Percentiles rank a stretch among this genome's conserved stretches.
Conservation (phyloP, 1,140 invertebrate genomes). For the Maniola jurtina region DNA sequence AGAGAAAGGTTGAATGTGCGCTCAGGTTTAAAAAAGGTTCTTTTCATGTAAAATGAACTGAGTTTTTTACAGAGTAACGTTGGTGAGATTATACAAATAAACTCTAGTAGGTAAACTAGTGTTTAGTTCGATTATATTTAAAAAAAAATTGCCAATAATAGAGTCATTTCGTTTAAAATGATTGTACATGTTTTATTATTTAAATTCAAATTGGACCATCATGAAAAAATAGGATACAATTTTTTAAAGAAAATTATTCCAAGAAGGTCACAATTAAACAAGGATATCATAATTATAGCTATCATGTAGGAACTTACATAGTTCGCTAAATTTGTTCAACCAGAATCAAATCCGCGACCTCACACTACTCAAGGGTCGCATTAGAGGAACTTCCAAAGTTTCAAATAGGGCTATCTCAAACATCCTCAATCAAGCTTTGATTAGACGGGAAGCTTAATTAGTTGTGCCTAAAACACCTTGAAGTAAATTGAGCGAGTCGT, state of each 20-base stretch:
- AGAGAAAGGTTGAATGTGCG: slow-evolving; percentile 26
- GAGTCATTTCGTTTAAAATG: not conserved
- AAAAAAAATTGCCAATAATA: no score
- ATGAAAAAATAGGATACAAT: no score
- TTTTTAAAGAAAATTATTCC: no score
- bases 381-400: not conserved
- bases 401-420: not conserved
- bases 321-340: no score
- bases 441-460: slow-evolving; percentile 1
- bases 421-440: slow-evolving; percentile 1
- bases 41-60: slow-evolving; percentile 29
- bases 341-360: no score
- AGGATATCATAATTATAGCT: no score
- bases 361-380: no score
- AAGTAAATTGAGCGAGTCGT: not conserved
- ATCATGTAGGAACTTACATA: no score
- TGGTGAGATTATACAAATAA: slow-evolving; percentile 5
- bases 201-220: no score
- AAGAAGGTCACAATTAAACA: no score
- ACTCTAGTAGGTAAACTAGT: slow-evolving; percentile 15
- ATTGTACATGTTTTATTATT: not conserved
- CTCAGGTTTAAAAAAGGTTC: slow-evolving; percentile 23
- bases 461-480: not conserved
- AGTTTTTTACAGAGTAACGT: slow-evolving; percentile 21
- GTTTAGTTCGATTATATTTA: not conserved